Evolutionary conservation across 2,113 vertebrate species (phyloP), one percentile per base, ranked within the genome.

Genomic region (Pterocles orientalis): DNA sequence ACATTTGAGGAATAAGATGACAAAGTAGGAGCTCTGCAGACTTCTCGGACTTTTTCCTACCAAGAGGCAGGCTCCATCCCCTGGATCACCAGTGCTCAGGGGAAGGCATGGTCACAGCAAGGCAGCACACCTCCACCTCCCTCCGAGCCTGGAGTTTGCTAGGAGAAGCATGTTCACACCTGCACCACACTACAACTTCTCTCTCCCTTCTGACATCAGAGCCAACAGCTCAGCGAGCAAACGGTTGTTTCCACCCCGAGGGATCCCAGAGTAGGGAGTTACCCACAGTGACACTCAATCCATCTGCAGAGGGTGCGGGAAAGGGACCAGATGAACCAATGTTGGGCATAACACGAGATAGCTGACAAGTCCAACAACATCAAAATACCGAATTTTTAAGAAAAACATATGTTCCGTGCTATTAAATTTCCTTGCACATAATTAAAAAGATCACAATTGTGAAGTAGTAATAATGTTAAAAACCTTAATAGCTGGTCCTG

Each of bases 371-470:
- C 14, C 8, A 64, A 17, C 26, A 57, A 41, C 13, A 48, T 8
- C 61, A 56, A 53, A 39, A 56, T 10, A 70, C 3, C 31, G 5
- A 23, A 12, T 31, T 43, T 54, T 47, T 33, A 14, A 58, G 47
- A 71, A 31, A 9, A n/a, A n/a, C 23, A 29, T 1, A 0, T 2
- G 7, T 34, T 57, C 60, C 18, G 5, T 18, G 21, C 24, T 28
- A 73, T 18, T 39, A 20, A 34, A 60, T 39, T 78, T 51, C 48
- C 33, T 41, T 53, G 65, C 36, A 47, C 7, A 7, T 43, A 45
- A 57, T 24, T 39, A 12, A 57, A 51, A 81, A 75, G 16, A 47
- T 18, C 3, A 1, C 15, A 57, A 21, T 1, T 45, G 54, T 31
- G 23, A 62, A 58, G 23, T 12, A 39, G 47, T 29, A 69, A 53